Evolutionary conservation across 2,113 vertebrate species (phyloP).

Genomic region (Siniperca chuatsi): DNA sequence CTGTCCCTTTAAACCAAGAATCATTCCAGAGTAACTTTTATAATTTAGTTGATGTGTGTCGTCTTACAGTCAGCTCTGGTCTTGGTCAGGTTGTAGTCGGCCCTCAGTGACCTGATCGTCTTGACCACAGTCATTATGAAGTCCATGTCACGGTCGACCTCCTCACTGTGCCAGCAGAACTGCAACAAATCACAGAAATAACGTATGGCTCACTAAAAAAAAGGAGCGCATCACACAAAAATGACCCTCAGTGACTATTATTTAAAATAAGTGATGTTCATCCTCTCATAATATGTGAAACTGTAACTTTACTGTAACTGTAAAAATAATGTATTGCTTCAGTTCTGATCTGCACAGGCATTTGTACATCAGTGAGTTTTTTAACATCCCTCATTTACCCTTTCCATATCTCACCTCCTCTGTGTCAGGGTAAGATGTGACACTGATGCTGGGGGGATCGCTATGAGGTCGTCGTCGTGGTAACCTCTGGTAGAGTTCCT

Average conservation of each 20-base stretch:
- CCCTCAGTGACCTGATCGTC: slow-evolving; percentile 89
- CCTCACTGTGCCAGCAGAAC: slow-evolving; percentile 89
- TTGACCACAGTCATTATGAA: slow-evolving; percentile 87
- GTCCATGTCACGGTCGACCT: slow-evolving; percentile 86
- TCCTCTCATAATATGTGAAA: not conserved
- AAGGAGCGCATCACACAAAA: not conserved
- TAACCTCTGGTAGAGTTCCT: slow-evolving; percentile 92
- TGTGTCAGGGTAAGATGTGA: slow-evolving; percentile 87
- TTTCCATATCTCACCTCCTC: slow-evolving; percentile 81
- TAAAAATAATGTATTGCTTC: not conserved
- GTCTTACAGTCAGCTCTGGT: slow-evolving; percentile 91
- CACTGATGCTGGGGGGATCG: slow-evolving; percentile 85
- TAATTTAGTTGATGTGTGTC: not conserved
- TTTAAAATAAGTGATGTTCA: not conserved
- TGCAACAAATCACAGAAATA: slow-evolving; percentile 62
- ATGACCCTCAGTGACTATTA: no score
- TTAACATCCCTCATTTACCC: not conserved
- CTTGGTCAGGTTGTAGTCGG: slow-evolving; percentile 92
- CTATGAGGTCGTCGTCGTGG: slow-evolving; percentile 81
- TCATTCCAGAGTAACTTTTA: not conserved
- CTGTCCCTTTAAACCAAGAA: not conserved
- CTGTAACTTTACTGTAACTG: not conserved
- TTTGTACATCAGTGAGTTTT: not conserved
- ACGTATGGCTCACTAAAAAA: not conserved
- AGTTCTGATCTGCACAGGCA: no score